Conservation (phyloP, 2,888 invertebrate genomes). For the Troides oblongomaculatus region DNA sequence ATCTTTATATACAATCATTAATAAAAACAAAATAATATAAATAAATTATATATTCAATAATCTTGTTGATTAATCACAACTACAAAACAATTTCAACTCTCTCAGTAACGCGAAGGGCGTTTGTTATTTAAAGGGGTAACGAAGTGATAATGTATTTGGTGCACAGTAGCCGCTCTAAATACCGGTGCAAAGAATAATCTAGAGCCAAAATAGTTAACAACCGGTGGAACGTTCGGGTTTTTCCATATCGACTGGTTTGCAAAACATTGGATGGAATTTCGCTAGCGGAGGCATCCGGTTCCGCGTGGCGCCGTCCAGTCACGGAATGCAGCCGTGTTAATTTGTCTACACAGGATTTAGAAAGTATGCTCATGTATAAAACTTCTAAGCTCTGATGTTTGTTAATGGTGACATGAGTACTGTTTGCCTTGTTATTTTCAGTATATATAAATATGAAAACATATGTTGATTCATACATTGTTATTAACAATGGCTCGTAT, state of each 20-base stretch:
- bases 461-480: no score
- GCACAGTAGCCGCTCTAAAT: conserved; percentile 10
- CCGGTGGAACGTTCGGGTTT: conserved; percentile 48
- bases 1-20: background rate
- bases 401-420: no score
- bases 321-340: conserved; percentile 39
- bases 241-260: conserved; percentile 52
- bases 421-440: no score
- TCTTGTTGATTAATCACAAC: background rate
- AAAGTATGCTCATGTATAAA: conserved; percentile 5
- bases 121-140: background rate
- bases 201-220: conserved; percentile 29
- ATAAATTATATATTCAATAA: background rate
- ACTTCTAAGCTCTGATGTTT: no score
- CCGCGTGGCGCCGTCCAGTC: conserved; percentile 43
- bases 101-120: background rate
- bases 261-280: conserved; percentile 53
- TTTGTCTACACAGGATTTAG: conserved; percentile 37
- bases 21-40: background rate
- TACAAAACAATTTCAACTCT: background rate
- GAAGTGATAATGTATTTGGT: conserved; percentile 6
- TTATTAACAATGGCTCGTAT: no score
- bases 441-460: no score
- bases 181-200: conserved; percentile 8
- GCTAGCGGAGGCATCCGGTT: conserved; percentile 43